phyloP scores from a whole-genome alignment of 2,888 invertebrate species.

The Lycocerus yunnanus region DNA sequence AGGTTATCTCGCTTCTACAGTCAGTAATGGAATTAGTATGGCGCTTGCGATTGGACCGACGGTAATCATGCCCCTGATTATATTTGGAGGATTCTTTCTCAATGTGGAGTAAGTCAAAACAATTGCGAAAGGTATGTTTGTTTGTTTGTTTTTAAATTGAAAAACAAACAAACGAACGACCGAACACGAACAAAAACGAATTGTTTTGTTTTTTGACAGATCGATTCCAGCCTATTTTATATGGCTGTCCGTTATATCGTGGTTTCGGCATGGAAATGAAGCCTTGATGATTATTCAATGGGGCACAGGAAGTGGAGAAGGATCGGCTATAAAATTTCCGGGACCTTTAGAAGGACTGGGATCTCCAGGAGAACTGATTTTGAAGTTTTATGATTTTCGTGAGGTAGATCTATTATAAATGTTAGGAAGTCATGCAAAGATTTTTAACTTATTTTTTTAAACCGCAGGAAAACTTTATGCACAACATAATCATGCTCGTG shows the following conservation, averaged over 20 bases:
- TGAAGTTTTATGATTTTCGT: background rate
- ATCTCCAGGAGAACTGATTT: background rate
- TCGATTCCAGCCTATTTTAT: conserved; percentile 83
- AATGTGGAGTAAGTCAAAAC: conserved; percentile 73
- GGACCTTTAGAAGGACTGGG: background rate
- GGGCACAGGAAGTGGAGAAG: conserved; percentile 71
- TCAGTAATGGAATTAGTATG: conserved; percentile 82
- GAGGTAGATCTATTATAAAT: too few relatives aligned
- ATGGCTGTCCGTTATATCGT: conserved; percentile 87
- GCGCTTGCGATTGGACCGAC: conserved; percentile 91
- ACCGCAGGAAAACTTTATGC: background rate
- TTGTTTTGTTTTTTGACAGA: conserved; percentile 52
- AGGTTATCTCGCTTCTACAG: conserved; percentile 92
- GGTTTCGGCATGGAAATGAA: conserved; percentile 93
- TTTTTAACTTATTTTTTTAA: background rate
- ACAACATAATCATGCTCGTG: background rate
- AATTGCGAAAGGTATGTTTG: too few relatives aligned
- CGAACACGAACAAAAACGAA: too few relatives aligned
- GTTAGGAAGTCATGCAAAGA: background rate
- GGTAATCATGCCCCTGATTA: conserved; percentile 87
- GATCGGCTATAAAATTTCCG: conserved; percentile 78
- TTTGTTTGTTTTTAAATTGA: too few relatives aligned
- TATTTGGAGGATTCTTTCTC: conserved; percentile 95
- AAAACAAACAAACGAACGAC: too few relatives aligned
- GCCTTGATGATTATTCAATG: conserved; percentile 89